Evolutionary conservation across 2,797 vertebrate genomes (phyloP).

Genomic region (Argyrosomus regius): DNA sequence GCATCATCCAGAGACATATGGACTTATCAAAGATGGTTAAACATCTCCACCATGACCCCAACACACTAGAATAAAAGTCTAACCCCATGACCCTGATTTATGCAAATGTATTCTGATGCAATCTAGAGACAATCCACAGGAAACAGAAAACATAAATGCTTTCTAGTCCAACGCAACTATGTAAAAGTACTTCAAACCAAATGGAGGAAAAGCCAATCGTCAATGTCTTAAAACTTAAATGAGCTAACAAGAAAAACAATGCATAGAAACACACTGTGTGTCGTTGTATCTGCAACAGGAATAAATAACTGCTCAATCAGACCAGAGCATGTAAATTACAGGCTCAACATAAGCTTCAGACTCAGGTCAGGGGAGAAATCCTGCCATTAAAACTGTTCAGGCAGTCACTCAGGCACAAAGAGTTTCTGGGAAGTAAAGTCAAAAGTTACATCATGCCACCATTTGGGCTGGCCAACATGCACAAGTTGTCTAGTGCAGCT

Average conservation of each 20-base stretch:
- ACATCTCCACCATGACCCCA: neutral
- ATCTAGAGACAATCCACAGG: neutral
- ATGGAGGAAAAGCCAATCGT: neutral
- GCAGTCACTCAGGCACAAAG: neutral
- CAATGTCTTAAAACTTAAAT: neutral
- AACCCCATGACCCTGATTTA: neutral
- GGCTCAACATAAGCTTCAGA: too few species aligned
- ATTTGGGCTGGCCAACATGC: neutral
- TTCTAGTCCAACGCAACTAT: too few species aligned
- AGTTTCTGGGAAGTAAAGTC: conserved; percentile 32
- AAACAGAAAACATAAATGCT: too few species aligned
- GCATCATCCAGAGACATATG: too few species aligned
- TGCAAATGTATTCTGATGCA: neutral
- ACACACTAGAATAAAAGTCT: neutral
- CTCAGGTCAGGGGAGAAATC: neutral
- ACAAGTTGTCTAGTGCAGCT: neutral
- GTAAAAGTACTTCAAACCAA: neutral
- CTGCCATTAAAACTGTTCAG: neutral
- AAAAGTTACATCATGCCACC: conserved; percentile 27
- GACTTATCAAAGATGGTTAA: neutral
- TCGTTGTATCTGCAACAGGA: neutral
- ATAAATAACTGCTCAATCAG: neutral
- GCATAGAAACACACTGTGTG: neutral
- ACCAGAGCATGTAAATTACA: neutral
- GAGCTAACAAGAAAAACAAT: neutral